These are phyloP conservation scores for Salvator merianae DNA, from an alignment of 2,113 vertebrate genomes.

Conservation along the genomic window DNA sequence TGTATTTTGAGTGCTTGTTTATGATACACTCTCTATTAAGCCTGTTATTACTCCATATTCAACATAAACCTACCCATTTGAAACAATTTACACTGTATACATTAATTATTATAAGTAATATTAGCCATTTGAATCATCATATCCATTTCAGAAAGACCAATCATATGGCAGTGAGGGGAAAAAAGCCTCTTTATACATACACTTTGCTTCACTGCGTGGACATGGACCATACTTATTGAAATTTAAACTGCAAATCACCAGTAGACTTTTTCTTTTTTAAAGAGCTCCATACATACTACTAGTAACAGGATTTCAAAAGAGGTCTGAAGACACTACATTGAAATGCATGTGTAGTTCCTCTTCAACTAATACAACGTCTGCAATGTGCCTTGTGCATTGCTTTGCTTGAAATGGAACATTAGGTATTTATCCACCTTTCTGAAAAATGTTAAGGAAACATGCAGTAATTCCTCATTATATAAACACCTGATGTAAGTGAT, in stretches of 20 bases:
- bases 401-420: background rate
- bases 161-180: background rate
- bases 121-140: background rate
- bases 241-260: background rate
- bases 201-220: background rate
- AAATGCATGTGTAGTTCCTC: background rate
- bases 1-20: slow-evolving; percentile 30
- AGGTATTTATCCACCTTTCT: slow-evolving; percentile 10
- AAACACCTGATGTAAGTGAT: too few relatives aligned
- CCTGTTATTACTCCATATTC: slow-evolving; percentile 17
- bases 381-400: background rate
- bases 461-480: too few relatives aligned
- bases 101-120: slow-evolving; percentile 20
- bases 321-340: background rate
- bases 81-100: slow-evolving; percentile 29
- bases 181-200: background rate
- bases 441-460: background rate
- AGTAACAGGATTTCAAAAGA: background rate
- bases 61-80: slow-evolving; percentile 21
- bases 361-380: background rate
- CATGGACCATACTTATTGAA: background rate
- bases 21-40: slow-evolving; percentile 38
- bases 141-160: slow-evolving; percentile 25
- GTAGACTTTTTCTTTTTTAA: background rate
- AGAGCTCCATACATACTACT: too few relatives aligned